Base-by-base conservation (phyloP, 1,140 invertebrate species). In the Calycopis cecrops region DNA sequence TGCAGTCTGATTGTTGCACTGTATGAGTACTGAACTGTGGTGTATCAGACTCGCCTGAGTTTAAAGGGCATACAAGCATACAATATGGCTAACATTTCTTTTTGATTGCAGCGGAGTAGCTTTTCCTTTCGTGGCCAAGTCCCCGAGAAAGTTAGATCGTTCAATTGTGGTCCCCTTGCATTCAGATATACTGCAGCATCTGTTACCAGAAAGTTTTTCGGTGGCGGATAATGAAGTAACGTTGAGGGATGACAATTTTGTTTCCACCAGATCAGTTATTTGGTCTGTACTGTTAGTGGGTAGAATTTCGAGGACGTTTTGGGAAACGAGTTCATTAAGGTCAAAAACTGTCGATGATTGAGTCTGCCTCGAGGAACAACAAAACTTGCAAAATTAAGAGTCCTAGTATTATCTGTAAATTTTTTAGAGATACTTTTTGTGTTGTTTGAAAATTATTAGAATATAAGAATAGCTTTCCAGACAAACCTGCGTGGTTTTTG, bases 311-410 rank as follows among this genome's bases (percentile, higher is more conserved):
- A 8, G 10, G 55, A 51, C 28, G 4, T 35, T 0, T 34, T 47
- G 35, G 18, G 38, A 14, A 57, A 14, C 2, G 37, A 57, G 12
- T 50, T 50, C 12, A 49, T 17, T 4, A 57, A 51, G 0, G 12
- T 42, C 6, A 57, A 12, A n/a, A 44, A 33, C 4, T 40, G 12
- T 9, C 55, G 55, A 42, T 51, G 33, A 35, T 62, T 53, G 6
- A 76, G 57, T n/a, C 73, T 66, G 85, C 90, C 54, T 86, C 88
- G 55, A 83, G 70, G 74, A 86, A 91, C 57, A 71, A 90, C 66
- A 88, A 88, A 64, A 89, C 89, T 67, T 76, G 88, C 87, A 62
- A 87, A 88, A 6, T 90, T 87, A 9, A 74, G 17, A 60, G 48
- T 4, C 63, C 66, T 38, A 65, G 42, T 35, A 77, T n/a, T 12